Conservation (phyloP, 2,888 invertebrate genomes). For the Litoditis marina region DNA sequence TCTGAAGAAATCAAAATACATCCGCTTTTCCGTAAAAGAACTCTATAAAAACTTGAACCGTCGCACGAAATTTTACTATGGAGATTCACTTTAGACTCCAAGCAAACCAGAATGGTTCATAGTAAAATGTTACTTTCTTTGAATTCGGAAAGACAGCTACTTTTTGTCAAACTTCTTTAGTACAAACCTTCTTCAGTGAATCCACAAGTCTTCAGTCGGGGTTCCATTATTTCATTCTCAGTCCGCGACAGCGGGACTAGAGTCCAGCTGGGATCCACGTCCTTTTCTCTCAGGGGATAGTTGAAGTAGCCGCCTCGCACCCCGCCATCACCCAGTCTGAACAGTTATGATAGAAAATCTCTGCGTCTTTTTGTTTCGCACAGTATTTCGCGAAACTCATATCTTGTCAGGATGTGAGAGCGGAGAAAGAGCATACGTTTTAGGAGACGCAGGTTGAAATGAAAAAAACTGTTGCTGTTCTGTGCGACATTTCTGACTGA, state of each 20-base stretch:
- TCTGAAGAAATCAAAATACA: too few species aligned
- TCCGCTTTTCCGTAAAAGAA: too few species aligned
- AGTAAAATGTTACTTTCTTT: too few species aligned
- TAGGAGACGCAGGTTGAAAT: background rate
- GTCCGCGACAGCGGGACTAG: constrained; percentile 42
- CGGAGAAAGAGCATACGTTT: too few species aligned
- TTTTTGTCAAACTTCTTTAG: constrained; percentile 3
- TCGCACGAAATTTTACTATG: too few species aligned
- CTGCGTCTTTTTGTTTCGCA: too few species aligned
- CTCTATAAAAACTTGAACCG: too few species aligned
- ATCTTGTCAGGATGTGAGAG: too few species aligned
- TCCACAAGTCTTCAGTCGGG: constrained; percentile 43
- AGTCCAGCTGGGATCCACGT: constrained; percentile 42
- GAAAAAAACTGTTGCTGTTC: background rate
- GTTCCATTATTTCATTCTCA: constrained; percentile 49
- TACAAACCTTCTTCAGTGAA: constrained; percentile 39
- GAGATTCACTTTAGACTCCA: too few species aligned
- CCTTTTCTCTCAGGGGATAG: constrained; percentile 41
- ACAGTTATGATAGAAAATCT: background rate
- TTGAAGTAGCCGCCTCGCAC: constrained; percentile 52
- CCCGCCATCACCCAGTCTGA: constrained; percentile 49
- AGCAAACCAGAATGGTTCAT: too few species aligned
- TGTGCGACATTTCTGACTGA: background rate
- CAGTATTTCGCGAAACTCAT: too few species aligned
- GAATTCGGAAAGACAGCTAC: too few species aligned